Base-by-base conservation (phyloP, 2,113 vertebrate genomes). In the Choloepus hoffmanni region DNA sequence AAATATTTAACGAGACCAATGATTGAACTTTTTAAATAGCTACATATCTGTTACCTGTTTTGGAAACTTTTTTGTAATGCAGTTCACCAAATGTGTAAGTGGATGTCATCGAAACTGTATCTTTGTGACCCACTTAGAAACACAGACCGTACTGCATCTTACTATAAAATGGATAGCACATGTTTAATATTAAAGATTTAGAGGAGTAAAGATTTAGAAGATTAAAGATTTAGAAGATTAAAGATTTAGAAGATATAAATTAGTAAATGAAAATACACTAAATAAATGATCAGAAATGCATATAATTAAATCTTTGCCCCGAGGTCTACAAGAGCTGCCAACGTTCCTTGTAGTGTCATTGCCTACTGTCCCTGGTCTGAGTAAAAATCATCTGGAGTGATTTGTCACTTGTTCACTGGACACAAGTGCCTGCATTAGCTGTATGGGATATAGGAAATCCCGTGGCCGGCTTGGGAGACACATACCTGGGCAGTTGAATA, bases 131-230 rank as follows among this genome's bases (percentile, higher is more conserved):
- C 93, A 84, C 36, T 40, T 13, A 18, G 60, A 24, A 26, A 33
- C 53, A 43, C 11, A 2, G 4, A 33, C 13, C 5, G 3, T 21
- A 3, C 5, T 50, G 16, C 21, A 28, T 16, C 0, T 19, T 8
- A 6, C 50, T 53, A 53, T 40, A 65, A 4, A 65, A 36, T 76
- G 43, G 21, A 21, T 12, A 43, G 58, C 43, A 65, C 58, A 3
- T 53, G 24, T 5, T 23, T 43, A 26, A 48, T 11, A 23, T 58
- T 7, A 48, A 45, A 30, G 36, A 19, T 67, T n/a, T 36, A 36
- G 36, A 36, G 36, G 36, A 36, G 36, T 36, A 36, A 36, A 36
- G 36, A 36, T 36, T 36, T 36, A 36, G 36, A 36, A 36, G 36
- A 23, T 58, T 7, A 48, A 45, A 30, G 36, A 45, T 45, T 45